Conservation (phyloP, 2,797 vertebrate species). For the Sebastes iracundus region DNA sequence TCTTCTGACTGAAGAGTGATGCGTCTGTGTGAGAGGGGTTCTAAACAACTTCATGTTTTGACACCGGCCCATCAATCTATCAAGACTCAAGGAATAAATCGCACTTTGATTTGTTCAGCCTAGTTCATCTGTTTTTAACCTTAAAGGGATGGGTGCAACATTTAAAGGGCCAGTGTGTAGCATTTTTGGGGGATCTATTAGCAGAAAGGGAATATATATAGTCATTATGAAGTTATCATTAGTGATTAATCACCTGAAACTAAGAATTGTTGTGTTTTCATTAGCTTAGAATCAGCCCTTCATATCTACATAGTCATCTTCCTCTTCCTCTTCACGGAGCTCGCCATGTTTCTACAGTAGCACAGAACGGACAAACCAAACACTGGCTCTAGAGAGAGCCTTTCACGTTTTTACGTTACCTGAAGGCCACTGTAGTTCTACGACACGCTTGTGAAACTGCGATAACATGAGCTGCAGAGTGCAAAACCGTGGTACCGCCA, state of each 20-base stretch:
- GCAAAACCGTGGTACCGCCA: too few species aligned
- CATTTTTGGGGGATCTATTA: too few species aligned
- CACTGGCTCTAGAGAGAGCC: too few species aligned
- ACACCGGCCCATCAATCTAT: conserved; percentile 18
- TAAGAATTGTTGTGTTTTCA: too few species aligned
- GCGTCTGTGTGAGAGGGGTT: conserved; percentile 41
- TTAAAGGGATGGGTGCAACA: neutral
- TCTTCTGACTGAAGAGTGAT: conserved; percentile 45
- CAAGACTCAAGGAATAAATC: conserved; percentile 44
- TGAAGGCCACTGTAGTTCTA: fast-evolving
- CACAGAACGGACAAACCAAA: too few species aligned
- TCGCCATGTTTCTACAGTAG: neutral
- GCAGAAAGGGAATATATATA: too few species aligned
- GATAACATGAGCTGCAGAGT: neutral
- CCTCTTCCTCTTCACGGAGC: neutral
- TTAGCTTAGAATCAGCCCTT: fast-evolving
- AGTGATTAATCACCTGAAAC: too few species aligned
- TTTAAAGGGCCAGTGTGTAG: neutral
- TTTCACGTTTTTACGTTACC: too few species aligned
- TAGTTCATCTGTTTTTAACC: neutral
- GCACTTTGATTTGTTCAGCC: conserved; percentile 16
- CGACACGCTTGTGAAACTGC: neutral
- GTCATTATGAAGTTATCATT: too few species aligned
- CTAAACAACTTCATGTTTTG: conserved; percentile 15
- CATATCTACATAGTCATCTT: too few species aligned